These are phyloP conservation scores for Zygogramma bicolorata DNA, from an alignment of 2,888 invertebrate species.

Conservation along the genomic window DNA sequence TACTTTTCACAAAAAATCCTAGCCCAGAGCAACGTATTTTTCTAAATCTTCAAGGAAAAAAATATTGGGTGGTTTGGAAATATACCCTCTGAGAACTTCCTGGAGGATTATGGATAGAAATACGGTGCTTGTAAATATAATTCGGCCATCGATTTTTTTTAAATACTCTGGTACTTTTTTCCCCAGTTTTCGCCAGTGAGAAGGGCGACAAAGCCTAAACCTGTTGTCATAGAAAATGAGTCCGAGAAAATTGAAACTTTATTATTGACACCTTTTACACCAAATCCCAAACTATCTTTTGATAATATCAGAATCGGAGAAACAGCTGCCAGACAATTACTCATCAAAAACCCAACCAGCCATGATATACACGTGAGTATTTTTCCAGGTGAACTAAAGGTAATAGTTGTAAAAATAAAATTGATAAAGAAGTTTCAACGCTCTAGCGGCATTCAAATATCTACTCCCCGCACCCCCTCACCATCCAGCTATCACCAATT, in stretches of 20 bases:
- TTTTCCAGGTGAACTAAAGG: background rate
- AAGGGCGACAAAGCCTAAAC: conserved; percentile 16
- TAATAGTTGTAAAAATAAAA: too few relatives aligned
- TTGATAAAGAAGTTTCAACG: too few relatives aligned
- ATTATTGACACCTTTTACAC: conserved; percentile 76
- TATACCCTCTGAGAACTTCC: too few relatives aligned
- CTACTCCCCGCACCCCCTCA: too few relatives aligned
- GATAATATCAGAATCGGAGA: conserved; percentile 74
- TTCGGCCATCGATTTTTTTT: too few relatives aligned
- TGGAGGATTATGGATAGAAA: too few relatives aligned
- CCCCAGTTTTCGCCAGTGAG: conserved; percentile 41
- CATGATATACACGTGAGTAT: conserved; percentile 65
- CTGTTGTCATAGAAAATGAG: conserved; percentile 48
- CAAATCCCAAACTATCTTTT: conserved; percentile 76
- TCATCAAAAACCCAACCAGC: conserved; percentile 72
- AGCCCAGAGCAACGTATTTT: too few relatives aligned
- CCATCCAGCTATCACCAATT: too few relatives aligned
- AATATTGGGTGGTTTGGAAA: too few relatives aligned
- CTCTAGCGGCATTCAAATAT: too few relatives aligned
- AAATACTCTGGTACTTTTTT: background rate
- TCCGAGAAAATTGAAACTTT: conserved; percentile 70
- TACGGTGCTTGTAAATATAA: conserved; percentile 1
- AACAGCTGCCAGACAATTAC: conserved; percentile 69
- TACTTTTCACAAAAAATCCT: too few relatives aligned
- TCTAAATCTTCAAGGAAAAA: too few relatives aligned